These are phyloP conservation scores for Strigamia crassipes DNA, from an alignment of 2,888 invertebrate genomes.

Conservation along the genomic window DNA sequence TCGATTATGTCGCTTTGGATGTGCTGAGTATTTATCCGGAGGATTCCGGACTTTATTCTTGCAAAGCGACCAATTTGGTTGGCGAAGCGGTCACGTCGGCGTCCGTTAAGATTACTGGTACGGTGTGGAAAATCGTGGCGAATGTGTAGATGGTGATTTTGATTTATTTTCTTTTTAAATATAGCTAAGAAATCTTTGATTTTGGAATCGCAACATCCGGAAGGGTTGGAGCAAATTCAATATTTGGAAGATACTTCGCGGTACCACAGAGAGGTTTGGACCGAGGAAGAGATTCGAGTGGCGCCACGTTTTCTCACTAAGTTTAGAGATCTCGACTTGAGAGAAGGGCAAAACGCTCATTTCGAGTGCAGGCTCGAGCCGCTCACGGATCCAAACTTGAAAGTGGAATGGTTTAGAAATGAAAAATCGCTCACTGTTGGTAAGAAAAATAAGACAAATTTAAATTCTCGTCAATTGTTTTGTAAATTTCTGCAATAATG, in stretches of 20 bases:
- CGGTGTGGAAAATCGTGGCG: constrained; percentile 50
- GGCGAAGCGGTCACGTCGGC: constrained; percentile 95
- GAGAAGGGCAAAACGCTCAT: constrained; percentile 90
- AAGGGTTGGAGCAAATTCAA: constrained; percentile 58
- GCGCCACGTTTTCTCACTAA: constrained; percentile 56
- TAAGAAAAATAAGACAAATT: no score
- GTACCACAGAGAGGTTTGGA: constrained; percentile 78
- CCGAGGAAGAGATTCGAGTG: constrained; percentile 77
- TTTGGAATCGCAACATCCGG: constrained; percentile 59
- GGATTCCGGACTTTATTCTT: constrained; percentile 95
- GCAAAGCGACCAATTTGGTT: constrained; percentile 89
- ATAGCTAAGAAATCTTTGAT: constrained; percentile 56
- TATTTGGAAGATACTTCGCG: constrained; percentile 74
- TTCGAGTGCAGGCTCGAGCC: constrained; percentile 98
- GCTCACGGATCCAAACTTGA: constrained; percentile 92
- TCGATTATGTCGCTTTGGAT: constrained; percentile 96
- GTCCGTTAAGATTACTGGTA: constrained; percentile 77
- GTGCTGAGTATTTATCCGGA: constrained; percentile 95
- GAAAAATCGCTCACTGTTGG: constrained; percentile 90
- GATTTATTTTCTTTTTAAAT: neutral
- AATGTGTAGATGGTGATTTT: constrained; percentile 10
- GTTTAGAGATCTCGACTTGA: constrained; percentile 66
- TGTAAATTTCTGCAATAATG: no score
- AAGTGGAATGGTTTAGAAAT: constrained; percentile 96
- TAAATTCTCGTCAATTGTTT: no score